These are phyloP conservation scores for Drosophila picticornis DNA, from an alignment of 2,888 invertebrate species.

Conservation along the genomic window DNA sequence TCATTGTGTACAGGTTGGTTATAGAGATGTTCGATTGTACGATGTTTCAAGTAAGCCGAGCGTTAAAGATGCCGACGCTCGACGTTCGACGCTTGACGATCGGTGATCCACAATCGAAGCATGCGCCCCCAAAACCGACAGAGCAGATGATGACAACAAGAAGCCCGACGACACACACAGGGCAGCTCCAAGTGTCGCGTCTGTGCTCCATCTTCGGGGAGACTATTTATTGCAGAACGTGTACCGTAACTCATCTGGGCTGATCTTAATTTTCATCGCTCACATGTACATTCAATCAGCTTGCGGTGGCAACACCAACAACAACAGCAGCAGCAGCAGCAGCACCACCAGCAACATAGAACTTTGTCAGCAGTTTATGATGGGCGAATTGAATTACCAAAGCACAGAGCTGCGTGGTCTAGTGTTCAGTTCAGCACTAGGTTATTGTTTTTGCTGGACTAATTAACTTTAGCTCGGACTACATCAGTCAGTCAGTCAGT, in stretches of 20 bases:
- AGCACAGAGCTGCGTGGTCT: constrained; percentile 14
- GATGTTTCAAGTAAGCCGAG: constrained; percentile 41
- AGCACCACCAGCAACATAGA: constrained; percentile 33
- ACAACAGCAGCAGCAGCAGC: neutral
- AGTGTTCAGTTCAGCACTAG: neutral
- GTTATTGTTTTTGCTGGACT: constrained; percentile 28
- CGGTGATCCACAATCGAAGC: constrained; percentile 23
- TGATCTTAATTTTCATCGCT: constrained; percentile 32
- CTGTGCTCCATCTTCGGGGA: constrained; percentile 6
- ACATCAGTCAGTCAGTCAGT: neutral
- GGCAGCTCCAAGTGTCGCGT: neutral
- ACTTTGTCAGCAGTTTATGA: constrained; percentile 73
- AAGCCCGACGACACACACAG: constrained; percentile 40
- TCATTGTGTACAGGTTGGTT: neutral
- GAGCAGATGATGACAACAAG: constrained; percentile 25
- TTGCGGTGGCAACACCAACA: constrained; percentile 60
- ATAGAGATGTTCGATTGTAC: neutral
- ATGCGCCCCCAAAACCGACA: constrained; percentile 42
- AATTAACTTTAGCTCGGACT: constrained; percentile 48
- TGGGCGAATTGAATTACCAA: constrained; percentile 68
- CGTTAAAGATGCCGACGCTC: constrained; percentile 54
- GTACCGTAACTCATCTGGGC: constrained; percentile 48
- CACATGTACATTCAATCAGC: constrained; percentile 48
- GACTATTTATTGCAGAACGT: constrained; percentile 19
- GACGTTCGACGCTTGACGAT: constrained; percentile 1